Base-by-base conservation (phyloP, 2,113 vertebrate species). In the Calyptomena viridis region DNA sequence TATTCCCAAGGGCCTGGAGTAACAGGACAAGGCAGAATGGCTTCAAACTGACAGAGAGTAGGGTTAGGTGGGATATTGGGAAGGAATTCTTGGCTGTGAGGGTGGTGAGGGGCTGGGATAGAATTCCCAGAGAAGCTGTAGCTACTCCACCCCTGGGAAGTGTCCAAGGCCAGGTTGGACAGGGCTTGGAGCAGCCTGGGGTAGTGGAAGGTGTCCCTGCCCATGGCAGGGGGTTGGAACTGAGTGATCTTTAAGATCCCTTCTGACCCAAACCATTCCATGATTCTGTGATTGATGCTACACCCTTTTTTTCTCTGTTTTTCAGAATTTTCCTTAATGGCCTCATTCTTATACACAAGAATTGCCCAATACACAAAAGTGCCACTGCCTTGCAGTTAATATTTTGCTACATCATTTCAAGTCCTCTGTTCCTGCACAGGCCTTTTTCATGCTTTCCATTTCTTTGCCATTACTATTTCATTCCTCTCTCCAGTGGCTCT, bases 31-130 rank as follows among this genome's bases (percentile, higher is more conserved):
- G 16, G 21, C 44, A 25, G 25, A 59, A 59, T 59, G 52, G 25
- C 25, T 76, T 2, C 21, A 1, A 0, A 31, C 1, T 21, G 16
- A 0, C 6, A 75, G 20, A n/a, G 5, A 2, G 14, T 6, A 1
- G 6, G 3, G n/a, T n/a, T n/a, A n/a, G n/a, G 1, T 11, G 62
- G 19, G 6, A 39, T n/a, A 33, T 78, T 39, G 8, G 7, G 4
- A 44, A 22, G 8, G 12, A 37, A 21, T 18, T 33, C 0, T 19
- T 44, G 5, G 2, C 39, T 60, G 14, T 1, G 14, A 47, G 33
- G 12, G 3, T 53, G 1, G 4, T 0, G 2, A 87, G 28, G 33
- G 3, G 9, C 15, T 39, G n/a, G 19, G 14, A 23, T 4, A 12
- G 1, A 6, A 1, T 60, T 1, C 2, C 5, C 4, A 8, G 44